These are phyloP conservation scores for Epinotia demarniana DNA, from an alignment of 2,888 invertebrate species.

Conservation along the genomic window DNA sequence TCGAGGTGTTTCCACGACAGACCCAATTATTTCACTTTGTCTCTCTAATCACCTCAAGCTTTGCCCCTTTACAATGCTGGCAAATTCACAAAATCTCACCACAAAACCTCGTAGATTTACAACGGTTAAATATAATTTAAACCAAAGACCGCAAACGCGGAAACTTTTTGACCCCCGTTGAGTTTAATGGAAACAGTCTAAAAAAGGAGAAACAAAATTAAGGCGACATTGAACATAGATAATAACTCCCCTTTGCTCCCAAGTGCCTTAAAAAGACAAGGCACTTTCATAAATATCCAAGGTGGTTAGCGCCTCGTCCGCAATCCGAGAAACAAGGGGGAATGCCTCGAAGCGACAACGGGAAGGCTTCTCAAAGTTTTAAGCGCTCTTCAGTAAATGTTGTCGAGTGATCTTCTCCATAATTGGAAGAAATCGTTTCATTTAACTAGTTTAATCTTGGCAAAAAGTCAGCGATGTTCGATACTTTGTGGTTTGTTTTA, in stretches of 20 bases:
- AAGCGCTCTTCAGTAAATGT: constrained; percentile 74
- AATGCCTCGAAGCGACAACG: constrained; percentile 65
- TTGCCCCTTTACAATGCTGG: constrained; percentile 11
- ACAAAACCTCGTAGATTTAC: constrained; percentile 39
- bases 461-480: constrained; percentile 19
- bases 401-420: constrained; percentile 69
- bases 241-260: constrained; percentile 68
- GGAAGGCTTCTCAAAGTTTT: constrained; percentile 68
- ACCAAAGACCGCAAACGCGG: constrained; percentile 39
- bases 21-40: constrained; percentile 33
- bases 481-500: not conserved
- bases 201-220: constrained; percentile 66
- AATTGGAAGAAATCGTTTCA: constrained; percentile 63
- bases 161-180: constrained; percentile 57
- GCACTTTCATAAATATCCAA: constrained; percentile 74
- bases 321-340: constrained; percentile 71
- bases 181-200: constrained; percentile 63
- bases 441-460: constrained; percentile 57
- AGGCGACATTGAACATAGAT: constrained; percentile 67
- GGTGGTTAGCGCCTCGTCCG: constrained; percentile 75
- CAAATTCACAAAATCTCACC: constrained; percentile 25
- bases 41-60: constrained; percentile 29
- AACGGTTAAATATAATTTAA: constrained; percentile 38
- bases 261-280: constrained; percentile 72
- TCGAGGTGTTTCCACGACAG: not conserved